Conservation (phyloP, 2,113 vertebrate species). For the Egretta garzetta region DNA sequence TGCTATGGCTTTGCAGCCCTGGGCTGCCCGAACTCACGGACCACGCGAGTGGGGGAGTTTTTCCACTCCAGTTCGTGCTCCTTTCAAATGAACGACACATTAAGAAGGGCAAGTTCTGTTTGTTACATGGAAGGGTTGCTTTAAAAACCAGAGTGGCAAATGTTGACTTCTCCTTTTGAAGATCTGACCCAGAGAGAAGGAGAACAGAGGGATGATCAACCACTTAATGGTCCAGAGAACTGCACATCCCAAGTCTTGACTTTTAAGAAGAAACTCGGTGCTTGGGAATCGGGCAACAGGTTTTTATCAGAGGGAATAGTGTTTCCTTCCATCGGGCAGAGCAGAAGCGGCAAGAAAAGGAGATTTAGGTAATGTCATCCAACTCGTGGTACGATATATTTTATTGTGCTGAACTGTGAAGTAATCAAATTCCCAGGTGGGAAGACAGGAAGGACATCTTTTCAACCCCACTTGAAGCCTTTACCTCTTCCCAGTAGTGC, state of each 20-base stretch:
- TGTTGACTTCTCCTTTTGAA: not conserved
- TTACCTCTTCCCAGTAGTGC: not conserved
- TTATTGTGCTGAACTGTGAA: not conserved
- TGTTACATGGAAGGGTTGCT: not conserved
- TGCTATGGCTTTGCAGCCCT: not conserved
- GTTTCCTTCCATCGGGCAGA: not conserved
- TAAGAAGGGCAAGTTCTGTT: not conserved
- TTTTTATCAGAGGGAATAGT: not conserved
- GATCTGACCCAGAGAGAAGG: not conserved
- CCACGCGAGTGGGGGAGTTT: not conserved
- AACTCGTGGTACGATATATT: rapidly evolving
- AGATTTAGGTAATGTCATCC: not conserved
- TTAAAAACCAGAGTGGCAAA: not conserved
- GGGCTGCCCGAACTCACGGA: not conserved
- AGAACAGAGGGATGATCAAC: not conserved
- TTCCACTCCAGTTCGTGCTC: not conserved
- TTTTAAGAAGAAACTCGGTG: not conserved
- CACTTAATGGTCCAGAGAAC: not conserved
- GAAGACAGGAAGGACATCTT: not conserved
- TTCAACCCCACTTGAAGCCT: not conserved
- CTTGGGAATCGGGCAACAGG: rapidly evolving
- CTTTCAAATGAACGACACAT: not conserved
- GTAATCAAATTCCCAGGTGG: not conserved
- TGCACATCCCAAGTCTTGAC: not conserved
- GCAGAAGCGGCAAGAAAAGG: not conserved